Evolutionary conservation across 2,113 vertebrate species (phyloP).

Genomic region (Notiomystis cincta): DNA sequence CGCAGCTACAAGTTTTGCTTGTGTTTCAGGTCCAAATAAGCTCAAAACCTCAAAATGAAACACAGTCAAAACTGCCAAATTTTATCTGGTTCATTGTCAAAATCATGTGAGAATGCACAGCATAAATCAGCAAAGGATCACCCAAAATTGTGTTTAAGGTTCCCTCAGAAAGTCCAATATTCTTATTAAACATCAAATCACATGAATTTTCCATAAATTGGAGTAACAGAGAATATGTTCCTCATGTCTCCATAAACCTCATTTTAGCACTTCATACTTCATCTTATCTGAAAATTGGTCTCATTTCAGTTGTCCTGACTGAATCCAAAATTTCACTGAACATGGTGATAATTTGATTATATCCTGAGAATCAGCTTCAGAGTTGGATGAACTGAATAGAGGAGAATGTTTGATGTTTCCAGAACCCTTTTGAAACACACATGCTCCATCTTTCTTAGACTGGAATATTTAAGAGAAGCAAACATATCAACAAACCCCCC

Average conservation of each 20-base stretch:
- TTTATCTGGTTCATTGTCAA: conserved; percentile 34
- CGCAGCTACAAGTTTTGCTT: background rate
- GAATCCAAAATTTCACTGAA: background rate
- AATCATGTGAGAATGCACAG: conserved; percentile 31
- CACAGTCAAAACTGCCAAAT: conserved; percentile 4
- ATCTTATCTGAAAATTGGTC: background rate
- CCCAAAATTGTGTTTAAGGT: background rate
- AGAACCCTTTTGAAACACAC: background rate
- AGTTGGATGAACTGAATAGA: background rate
- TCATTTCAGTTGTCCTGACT: background rate
- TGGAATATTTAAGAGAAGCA: background rate
- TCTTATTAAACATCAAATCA: background rate
- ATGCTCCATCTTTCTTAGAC: background rate
- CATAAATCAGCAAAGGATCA: conserved; percentile 26
- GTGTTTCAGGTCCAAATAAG: conserved; percentile 25
- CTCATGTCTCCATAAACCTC: background rate
- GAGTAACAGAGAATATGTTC: background rate
- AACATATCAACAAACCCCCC: background rate
- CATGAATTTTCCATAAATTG: background rate
- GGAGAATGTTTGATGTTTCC: background rate
- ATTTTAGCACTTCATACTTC: conserved; percentile 4
- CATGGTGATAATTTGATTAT: conserved; percentile 5
- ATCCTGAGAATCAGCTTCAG: background rate
- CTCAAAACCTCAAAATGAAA: conserved; percentile 23
- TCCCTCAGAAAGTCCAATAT: background rate